Evolutionary conservation across 2,797 vertebrate species (phyloP).

Genomic region (Toxotes lorentzi): DNA sequence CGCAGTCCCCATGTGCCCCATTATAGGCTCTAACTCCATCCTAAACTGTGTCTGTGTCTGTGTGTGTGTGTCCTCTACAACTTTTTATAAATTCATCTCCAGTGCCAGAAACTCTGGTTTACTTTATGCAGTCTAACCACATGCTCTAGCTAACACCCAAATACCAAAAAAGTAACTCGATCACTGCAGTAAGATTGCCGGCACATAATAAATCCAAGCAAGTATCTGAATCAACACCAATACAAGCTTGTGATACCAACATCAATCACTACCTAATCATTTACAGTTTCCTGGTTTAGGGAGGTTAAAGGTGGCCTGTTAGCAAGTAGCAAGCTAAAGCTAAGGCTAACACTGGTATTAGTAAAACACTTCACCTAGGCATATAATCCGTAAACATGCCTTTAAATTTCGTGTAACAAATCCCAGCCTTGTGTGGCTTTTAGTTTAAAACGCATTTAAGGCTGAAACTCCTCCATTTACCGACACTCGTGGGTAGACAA

Average conservation of each 20-base stretch:
- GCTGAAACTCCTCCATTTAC: background rate
- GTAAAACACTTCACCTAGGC: background rate
- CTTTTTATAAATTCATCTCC: conserved; percentile 5
- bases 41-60: conserved; percentile 22
- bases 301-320: conserved; percentile 78
- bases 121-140: conserved; percentile 34
- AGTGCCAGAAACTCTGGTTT: conserved; percentile 24
- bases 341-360: conserved; percentile 62
- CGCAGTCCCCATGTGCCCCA: conserved; percentile 55
- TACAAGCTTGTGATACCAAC: conserved; percentile 4
- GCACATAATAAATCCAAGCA: background rate
- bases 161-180: background rate
- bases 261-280: conserved; percentile 47
- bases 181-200: background rate
- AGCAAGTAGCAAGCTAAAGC: conserved; percentile 79
- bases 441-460: conserved; percentile 19
- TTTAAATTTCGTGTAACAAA: background rate
- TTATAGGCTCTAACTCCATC: conserved; percentile 49
- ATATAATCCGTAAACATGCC: background rate
- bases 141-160: conserved; percentile 32
- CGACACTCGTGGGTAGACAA: conserved; percentile 21
- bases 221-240: background rate
- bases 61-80: background rate
- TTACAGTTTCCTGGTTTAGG: conserved; percentile 69
- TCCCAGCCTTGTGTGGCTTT: fast-evolving